Base-by-base conservation (phyloP, 2,113 vertebrate genomes). In the Pachypanchax playfairii region DNA sequence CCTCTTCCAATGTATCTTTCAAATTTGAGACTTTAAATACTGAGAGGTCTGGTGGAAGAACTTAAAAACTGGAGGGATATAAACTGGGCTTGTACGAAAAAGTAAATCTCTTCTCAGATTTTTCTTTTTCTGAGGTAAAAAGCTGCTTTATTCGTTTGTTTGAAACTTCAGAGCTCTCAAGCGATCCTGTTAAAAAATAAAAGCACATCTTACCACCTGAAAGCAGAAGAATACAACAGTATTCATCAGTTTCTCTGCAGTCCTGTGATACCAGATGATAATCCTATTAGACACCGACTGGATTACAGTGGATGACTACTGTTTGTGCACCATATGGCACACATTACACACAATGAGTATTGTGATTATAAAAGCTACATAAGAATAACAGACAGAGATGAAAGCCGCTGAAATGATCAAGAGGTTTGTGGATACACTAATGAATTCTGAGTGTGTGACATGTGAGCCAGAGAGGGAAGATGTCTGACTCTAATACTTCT, bases 401-500 rank as follows among this genome's bases (percentile, higher is more conserved):
- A 68, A 57, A 24, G 14, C 58, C 47, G 67, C 18, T n/a, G 22
- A 1, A 54, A 49, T 42, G 22, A 75, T 75, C 77, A 36, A 25
- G 65, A 52, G 62, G 56, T 51, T 38, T 66, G 55, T 28, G 49
- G 62, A 50, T 18, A 17, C 61, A 39, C 55, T 56, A 57, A 82
- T 54, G 64, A 46, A 66, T 63, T 53, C 64, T 59, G 75, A 63
- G 41, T 7, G 41, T 7, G 39, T 58, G 58, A 67, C 42, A 22
- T 42, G 63, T 18, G 28, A 65, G 50, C 3, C 26, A 54, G 21
- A 51, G 65, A 21, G 20, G n/a, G 47, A 60, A 53, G 66, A 51
- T 70, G 49, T 70, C 67, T 73, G 64, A 65, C 72, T 59, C 60
- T 71, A 66, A 47, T 36, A 15, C 47, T 63, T 13, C 26, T 14